Evolutionary conservation across 2,113 vertebrate species (phyloP).

Genomic region (Oriolus oriolus): DNA sequence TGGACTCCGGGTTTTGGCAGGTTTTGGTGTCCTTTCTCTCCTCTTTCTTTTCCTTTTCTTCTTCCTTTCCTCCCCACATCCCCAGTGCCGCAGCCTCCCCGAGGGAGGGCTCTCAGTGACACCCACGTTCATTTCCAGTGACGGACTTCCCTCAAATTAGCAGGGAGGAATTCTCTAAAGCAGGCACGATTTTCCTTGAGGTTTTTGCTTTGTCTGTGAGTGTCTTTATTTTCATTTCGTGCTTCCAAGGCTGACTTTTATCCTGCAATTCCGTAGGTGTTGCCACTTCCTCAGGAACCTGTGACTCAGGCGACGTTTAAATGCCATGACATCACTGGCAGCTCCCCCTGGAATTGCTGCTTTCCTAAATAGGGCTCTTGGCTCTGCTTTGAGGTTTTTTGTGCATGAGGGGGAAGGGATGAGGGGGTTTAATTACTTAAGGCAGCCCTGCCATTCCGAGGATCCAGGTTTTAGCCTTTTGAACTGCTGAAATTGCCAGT

Average conservation of each 20-base stretch:
- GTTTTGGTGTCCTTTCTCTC: neutral
- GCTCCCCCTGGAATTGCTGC: neutral
- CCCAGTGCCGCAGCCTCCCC: accelerated
- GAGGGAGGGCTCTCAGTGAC: neutral
- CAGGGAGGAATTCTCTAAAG: neutral
- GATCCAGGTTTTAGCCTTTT: neutral
- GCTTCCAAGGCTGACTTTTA: neutral
- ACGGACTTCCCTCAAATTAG: neutral
- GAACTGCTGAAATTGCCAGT: accelerated
- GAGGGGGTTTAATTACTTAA: neutral
- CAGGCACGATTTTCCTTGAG: neutral
- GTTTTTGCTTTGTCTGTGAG: neutral
- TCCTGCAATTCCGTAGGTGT: constrained; percentile 17
- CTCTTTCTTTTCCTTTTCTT: no score
- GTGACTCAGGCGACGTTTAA: constrained; percentile 20
- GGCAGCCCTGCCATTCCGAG: neutral
- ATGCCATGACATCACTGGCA: neutral
- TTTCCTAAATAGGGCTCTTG: neutral
- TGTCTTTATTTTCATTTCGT: neutral
- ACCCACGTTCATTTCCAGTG: neutral
- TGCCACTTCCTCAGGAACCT: constrained; percentile 60
- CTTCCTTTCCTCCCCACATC: neutral
- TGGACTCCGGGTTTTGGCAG: neutral
- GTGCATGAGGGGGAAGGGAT: neutral
- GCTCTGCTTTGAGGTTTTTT: neutral